Evolutionary conservation across 2,797 vertebrate species (phyloP).

Genomic region (Pantherophis alleghaniensis): DNA sequence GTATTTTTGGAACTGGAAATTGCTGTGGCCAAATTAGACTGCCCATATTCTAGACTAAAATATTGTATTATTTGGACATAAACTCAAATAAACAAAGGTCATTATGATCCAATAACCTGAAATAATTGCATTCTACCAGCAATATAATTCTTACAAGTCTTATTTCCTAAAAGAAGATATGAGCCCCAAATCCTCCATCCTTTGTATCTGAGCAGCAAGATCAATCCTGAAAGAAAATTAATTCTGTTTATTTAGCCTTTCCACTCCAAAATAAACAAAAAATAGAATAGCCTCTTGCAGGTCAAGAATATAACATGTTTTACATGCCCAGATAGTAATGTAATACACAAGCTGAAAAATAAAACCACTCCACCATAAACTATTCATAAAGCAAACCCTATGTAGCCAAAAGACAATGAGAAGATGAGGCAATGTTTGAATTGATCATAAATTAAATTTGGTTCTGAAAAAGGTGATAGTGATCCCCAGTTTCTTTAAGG

Average conservation of each 20-base stretch:
- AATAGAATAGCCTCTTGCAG: not conserved
- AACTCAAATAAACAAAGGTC: not conserved
- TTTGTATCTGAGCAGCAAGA: not conserved
- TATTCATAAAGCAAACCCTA: not conserved
- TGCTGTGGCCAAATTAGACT: not conserved
- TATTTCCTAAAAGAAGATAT: not conserved
- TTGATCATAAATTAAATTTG: not conserved
- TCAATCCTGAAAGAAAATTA: not conserved
- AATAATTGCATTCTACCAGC: not conserved
- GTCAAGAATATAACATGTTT: not conserved
- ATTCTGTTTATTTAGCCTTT: not conserved
- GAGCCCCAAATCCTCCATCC: not conserved
- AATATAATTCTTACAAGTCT: not conserved
- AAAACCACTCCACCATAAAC: not conserved
- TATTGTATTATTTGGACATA: not conserved
- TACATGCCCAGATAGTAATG: not conserved
- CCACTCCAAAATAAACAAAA: not conserved
- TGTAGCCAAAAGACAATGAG: not conserved
- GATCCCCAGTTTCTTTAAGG: not conserved
- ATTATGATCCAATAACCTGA: not conserved
- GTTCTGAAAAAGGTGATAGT: not conserved
- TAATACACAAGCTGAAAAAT: not conserved
- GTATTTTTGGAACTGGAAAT: not conserved
- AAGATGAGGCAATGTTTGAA: not conserved
- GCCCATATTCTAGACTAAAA: not conserved